Base-by-base conservation (phyloP, 2,888 invertebrate genomes). In the Neoaliturus tenellus region DNA sequence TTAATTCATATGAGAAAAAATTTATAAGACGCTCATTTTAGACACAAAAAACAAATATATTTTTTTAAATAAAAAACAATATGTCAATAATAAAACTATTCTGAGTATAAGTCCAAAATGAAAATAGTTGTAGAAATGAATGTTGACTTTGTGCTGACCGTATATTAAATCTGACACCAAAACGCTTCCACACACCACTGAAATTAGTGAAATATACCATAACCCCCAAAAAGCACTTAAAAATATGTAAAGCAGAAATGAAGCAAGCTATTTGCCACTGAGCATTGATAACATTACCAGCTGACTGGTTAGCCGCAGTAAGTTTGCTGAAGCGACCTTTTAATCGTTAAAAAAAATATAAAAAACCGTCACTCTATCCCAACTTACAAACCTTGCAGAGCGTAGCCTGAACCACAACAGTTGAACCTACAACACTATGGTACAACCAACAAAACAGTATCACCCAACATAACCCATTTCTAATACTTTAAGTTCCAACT, bases 341-440 rank as follows among this genome's bases (percentile, higher is more conserved):
- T 51, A 10, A 51, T 23, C 10, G 10, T 51, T 23, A 51, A 23
- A 20, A 23, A 20, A 4, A 44, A 44, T 2, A 44, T 12, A 51
- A 2, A 20, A 10, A 51, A 51, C 51, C 62, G n/a, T n/a, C n/a
- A n/a, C n/a, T n/a, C n/a, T 62, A 6, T 62, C 25, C 62, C 62
- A 28, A 14, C 17, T 28, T 62, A 62, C 62, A 28, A 62, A 62
- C 62, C 62, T 62, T 28, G 28, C 62, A 28, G 28, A 28, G 25
- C 17, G 17, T 14, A 28, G n/a, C 31, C 62, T 28, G 62, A 14
- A 62, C 28, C 62, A 62, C 17, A 51, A 51, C 10, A n/a, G 28
- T 62, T 62, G 62, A 1, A 62, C 71, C 71, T 71, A 71, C 39
- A 71, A 71, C 71, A 71, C 71, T n/a, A n/a, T n/a, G n/a, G n/a